Evolutionary conservation across 1,140 invertebrate genomes (phyloP), one percentile per base, ranked within the genome.

Genomic region (Drosophila repletoides): DNA sequence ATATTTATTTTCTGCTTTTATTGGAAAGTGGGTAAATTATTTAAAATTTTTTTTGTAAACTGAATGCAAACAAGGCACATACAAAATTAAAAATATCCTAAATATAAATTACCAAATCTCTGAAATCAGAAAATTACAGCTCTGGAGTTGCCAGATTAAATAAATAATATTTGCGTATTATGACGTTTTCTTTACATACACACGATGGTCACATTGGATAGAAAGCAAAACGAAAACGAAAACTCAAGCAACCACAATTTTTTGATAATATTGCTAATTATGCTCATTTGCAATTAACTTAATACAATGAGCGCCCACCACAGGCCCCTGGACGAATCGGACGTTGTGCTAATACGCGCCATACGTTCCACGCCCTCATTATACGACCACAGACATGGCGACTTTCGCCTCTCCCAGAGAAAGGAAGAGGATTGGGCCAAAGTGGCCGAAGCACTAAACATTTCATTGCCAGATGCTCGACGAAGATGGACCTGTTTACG

Each of bases 381-480:
- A 1, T 89, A 89, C 28, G 83, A 89, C 61, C 76, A 17, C 59
- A 72, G 61, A 48, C 40, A 71, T 63, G 43, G 71, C n/a, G 66
- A 76, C 72, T 89, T 89, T 48, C 75, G 83, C 7, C 63, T 81
- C 0, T 76, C 79, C 3, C 76, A 89, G 26, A 53, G 80, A 3
- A 89, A 89, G 29, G 88, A 88, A 12, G 70, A 88, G 63, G 76
- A 86, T 48, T 89, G 88, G 88, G 67, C 66, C 2, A 72, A 65
- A 59, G 77, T 89, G 3, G 88, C 69, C 2, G 60, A 72, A 7
- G 24, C 45, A n/a, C 15, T 89, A 3, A 79, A 71, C 9, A 89
- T 89, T 46, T 64, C 81, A 0, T 55, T 56, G 3, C 28, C 45
- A 6, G 88, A 89, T 21, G 88, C 88, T 1, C 48, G 80, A 4